Evolutionary conservation across 2,113 vertebrate genomes (phyloP).

Genomic region (Perccottus glenii): DNA sequence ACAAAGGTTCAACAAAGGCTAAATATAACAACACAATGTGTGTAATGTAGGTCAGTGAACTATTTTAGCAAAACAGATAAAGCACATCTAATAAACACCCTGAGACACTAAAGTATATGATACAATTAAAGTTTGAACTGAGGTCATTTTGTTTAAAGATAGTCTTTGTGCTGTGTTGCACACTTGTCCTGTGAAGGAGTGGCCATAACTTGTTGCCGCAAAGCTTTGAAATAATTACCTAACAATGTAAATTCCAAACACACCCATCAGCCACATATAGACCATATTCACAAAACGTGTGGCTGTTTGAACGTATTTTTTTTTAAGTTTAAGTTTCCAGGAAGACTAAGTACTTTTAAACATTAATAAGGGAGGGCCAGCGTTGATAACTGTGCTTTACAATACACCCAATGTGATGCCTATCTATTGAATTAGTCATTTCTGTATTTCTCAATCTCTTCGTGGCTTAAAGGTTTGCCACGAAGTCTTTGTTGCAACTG

Average conservation of each 20-base stretch:
- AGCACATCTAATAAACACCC: not conserved
- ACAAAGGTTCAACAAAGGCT: too few species aligned
- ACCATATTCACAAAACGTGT: not conserved
- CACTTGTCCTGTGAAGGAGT: not conserved
- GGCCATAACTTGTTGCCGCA: not conserved
- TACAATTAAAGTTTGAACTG: not conserved
- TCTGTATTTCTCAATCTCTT: constrained; percentile 30
- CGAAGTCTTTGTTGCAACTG: too few species aligned
- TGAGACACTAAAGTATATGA: not conserved
- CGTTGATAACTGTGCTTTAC: constrained; percentile 48
- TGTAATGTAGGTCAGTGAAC: not conserved
- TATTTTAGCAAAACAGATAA: not conserved
- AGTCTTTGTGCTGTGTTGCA: not conserved
- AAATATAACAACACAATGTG: not conserved
- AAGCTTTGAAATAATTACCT: not conserved
- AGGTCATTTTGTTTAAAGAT: not conserved
- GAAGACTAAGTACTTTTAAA: too few species aligned
- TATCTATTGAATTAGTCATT: constrained; percentile 21
- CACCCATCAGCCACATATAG: not conserved
- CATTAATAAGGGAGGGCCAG: constrained; percentile 18
- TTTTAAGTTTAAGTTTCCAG: too few species aligned
- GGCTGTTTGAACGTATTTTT: not conserved
- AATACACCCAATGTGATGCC: constrained; percentile 26
- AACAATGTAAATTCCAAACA: constrained; percentile 3
- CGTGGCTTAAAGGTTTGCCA: constrained; percentile 1